phyloP scores from a whole-genome alignment of 2,113 vertebrate genomes.

The Ammospiza nelsoni region DNA sequence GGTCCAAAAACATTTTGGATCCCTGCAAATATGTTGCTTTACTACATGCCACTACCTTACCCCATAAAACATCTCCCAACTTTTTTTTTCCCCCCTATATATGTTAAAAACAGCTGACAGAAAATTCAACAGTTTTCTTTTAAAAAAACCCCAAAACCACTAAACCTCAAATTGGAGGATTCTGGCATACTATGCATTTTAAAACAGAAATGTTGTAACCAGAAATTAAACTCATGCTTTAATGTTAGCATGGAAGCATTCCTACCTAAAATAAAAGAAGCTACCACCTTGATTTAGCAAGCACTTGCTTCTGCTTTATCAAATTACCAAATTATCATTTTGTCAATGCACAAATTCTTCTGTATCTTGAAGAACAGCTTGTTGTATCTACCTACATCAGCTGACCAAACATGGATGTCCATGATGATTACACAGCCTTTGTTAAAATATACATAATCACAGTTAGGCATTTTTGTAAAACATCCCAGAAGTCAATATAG shows the following conservation, averaged over 20 bases:
- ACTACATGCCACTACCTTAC: not conserved
- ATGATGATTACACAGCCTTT: not conserved
- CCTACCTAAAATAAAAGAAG: not conserved
- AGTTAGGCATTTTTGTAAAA: not conserved
- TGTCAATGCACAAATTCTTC: not conserved
- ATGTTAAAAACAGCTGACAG: not conserved
- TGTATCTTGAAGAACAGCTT: not conserved
- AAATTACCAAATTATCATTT: not conserved
- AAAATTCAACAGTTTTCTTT: not conserved
- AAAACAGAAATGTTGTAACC: not conserved
- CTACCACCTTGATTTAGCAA: not conserved
- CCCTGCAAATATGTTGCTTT: not conserved
- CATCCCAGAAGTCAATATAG: not conserved
- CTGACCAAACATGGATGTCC: not conserved
- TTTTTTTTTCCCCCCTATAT: rapidly evolving
- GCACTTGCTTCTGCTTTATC: not conserved
- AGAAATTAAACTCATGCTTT: not conserved
- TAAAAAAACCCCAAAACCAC: too few species aligned
- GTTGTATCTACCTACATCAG: not conserved
- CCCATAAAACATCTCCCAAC: not conserved
- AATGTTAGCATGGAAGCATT: not conserved
- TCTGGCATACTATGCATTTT: not conserved
- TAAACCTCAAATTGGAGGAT: not conserved
- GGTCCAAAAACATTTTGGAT: not conserved
- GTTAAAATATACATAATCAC: not conserved